A percentile compares a stretch with the other conserved stretches of the same genome.
Evolutionary conservation across 2,888 invertebrate species (phyloP).

Genomic region (Amblyjoppa fuscipennis): DNA sequence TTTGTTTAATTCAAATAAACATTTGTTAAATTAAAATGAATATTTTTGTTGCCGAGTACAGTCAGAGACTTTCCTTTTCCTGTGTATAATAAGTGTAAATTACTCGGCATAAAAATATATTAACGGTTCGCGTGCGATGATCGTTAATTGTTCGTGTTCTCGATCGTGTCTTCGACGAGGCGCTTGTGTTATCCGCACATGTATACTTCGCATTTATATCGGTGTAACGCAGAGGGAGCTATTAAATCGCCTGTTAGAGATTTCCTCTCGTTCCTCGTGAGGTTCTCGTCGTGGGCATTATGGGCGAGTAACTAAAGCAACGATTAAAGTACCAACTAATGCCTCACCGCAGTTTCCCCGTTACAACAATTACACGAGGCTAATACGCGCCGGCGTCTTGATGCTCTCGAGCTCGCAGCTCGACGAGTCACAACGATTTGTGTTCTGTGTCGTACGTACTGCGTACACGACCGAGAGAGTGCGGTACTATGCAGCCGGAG

Average conservation of each 20-base stretch:
- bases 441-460: slow-evolving; percentile 16
- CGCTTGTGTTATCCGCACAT: slow-evolving; percentile 47
- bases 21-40: too few relatives aligned
- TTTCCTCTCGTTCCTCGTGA: slow-evolving; percentile 35
- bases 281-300: background rate
- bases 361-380: slow-evolving; percentile 59
- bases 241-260: slow-evolving; percentile 23
- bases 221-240: slow-evolving; percentile 26
- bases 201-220: slow-evolving; percentile 22
- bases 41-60: background rate
- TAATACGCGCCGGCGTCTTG: slow-evolving; percentile 40
- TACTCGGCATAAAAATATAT: background rate
- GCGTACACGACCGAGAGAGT: slow-evolving; percentile 11
- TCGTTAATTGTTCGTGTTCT: slow-evolving; percentile 22
- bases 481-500: slow-evolving; percentile 14
- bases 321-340: slow-evolving; percentile 64
- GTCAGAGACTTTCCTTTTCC: background rate
- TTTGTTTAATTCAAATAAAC: too few relatives aligned
- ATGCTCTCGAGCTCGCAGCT: background rate
- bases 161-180: slow-evolving; percentile 55
- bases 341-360: slow-evolving; percentile 58
- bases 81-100: background rate
- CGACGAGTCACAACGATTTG: slow-evolving; percentile 9
- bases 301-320: slow-evolving; percentile 59
- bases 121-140: background rate